Conservation (phyloP, 2,113 vertebrate genomes). For the Archilochus colubris region DNA sequence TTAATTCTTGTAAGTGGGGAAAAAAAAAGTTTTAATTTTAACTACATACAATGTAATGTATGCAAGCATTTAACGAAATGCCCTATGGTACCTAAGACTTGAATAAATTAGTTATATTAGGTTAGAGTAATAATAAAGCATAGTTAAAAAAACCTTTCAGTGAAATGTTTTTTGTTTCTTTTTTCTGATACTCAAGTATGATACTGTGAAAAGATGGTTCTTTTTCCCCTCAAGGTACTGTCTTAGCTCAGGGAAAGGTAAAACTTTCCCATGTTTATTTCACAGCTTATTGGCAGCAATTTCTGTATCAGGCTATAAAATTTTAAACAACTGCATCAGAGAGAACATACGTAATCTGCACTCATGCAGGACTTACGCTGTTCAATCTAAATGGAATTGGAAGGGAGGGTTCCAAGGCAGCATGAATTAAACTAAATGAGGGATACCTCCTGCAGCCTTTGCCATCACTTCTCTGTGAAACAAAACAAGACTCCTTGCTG, state of each 20-base stretch:
- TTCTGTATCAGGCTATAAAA: neutral
- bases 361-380: neutral
- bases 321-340: constrained; percentile 20
- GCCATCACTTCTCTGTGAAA: neutral
- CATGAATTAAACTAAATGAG: constrained; percentile 34
- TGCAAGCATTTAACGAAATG: neutral
- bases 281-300: neutral
- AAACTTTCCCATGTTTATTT: neutral
- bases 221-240: neutral
- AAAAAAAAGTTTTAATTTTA: neutral
- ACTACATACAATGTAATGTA: neutral
- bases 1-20: neutral
- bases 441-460: constrained; percentile 8
- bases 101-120: neutral
- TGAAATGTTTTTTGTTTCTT: neutral
- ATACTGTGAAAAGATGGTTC: neutral
- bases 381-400: constrained; percentile 11
- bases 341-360: neutral
- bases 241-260: neutral
- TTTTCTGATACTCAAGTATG: neutral
- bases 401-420: constrained; percentile 19
- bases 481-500: neutral
- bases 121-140: neutral
- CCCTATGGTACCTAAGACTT: neutral
- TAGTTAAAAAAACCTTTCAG: neutral